Percentiles rank a stretch among this genome's conserved stretches.
These are phyloP conservation scores for Platycnemis pennipes DNA, from an alignment of 2,888 invertebrate genomes.

Conservation along the genomic window DNA sequence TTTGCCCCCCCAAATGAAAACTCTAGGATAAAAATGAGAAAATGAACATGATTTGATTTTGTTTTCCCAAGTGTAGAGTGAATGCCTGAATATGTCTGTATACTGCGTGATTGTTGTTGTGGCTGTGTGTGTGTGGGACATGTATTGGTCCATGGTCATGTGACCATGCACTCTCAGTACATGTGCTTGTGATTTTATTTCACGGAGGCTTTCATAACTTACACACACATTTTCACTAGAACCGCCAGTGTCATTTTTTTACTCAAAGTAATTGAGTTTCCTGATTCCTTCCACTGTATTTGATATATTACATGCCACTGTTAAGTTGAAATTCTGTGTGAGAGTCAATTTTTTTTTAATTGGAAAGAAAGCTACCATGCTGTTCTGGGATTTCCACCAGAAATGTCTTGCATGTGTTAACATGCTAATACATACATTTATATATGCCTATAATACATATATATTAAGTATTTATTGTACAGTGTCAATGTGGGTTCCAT, in stretches of 20 bases:
- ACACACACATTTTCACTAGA: not conserved
- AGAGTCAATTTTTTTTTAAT: not conserved
- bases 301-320: not conserved
- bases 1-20: too few relatives aligned
- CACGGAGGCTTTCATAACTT: not conserved
- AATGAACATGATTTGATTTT: not conserved
- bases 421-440: constrained; percentile 30
- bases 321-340: not conserved
- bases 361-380: not conserved
- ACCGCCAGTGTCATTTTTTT: not conserved
- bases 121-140: not conserved
- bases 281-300: not conserved
- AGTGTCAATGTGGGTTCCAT: constrained; percentile 65
- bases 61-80: constrained; percentile 1
- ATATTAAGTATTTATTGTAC: constrained; percentile 67
- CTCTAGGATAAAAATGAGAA: too few relatives aligned
- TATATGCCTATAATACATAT: constrained; percentile 30
- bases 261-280: constrained; percentile 21
- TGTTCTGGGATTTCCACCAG: not conserved
- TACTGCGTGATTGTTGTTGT: not conserved
- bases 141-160: not conserved
- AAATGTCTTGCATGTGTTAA: constrained; percentile 46
- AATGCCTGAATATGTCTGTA: not conserved
- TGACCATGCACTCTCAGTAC: not conserved
- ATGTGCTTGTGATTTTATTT: not conserved